Evolutionary conservation across 1,140 invertebrate species (phyloP).

Genomic region (Drosophila nikananu): DNA sequence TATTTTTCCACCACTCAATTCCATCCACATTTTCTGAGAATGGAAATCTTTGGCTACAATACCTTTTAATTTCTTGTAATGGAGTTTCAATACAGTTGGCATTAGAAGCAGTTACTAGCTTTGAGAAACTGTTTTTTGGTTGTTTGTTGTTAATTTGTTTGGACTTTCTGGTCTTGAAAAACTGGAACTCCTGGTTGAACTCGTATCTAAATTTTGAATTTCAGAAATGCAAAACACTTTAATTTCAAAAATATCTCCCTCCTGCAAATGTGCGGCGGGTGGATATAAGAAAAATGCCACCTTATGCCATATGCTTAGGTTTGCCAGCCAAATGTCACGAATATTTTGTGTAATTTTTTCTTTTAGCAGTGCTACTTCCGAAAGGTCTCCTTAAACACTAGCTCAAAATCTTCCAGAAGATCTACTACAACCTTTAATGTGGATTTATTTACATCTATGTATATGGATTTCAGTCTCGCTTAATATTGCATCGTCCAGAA

Average conservation of each 20-base stretch:
- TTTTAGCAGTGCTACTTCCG: background rate
- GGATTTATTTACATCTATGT: background rate
- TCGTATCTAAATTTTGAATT: background rate
- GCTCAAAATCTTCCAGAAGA: background rate
- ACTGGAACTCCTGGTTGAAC: background rate
- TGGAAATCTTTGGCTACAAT: background rate
- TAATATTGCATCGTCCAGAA: background rate
- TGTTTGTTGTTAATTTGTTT: too few species aligned
- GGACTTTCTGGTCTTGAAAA: background rate
- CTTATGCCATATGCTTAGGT: background rate
- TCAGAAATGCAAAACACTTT: background rate
- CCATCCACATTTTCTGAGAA: background rate
- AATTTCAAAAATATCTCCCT: background rate
- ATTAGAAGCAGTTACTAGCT: background rate
- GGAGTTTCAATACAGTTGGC: background rate
- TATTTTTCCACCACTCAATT: conserved; percentile 1
- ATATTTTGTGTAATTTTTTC: background rate
- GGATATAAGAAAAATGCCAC: background rate
- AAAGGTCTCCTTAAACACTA: background rate
- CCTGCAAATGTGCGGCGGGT: background rate
- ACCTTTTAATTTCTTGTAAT: background rate
- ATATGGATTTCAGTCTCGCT: background rate
- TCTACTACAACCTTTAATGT: background rate
- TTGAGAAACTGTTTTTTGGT: background rate
- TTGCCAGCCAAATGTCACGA: background rate